A percentile compares a stretch with the other conserved stretches of the same genome.
phyloP scores from a whole-genome alignment of 1,140 invertebrate species.

The Halyomorpha halys region DNA sequence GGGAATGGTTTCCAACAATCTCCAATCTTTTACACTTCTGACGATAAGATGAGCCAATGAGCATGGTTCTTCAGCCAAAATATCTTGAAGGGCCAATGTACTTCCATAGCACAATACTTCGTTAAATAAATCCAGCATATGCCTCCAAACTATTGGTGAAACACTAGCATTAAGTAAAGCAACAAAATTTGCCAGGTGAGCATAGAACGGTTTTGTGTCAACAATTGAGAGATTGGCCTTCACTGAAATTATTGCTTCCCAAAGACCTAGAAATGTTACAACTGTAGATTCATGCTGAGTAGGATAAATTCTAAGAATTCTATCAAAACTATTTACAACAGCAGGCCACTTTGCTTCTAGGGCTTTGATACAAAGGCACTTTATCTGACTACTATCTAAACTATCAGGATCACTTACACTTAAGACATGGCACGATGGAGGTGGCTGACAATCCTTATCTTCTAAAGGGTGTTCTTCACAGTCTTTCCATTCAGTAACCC shows the following conservation, averaged over 20 bases:
- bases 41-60: conserved; percentile 72
- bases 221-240: conserved; percentile 80
- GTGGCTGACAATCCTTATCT: conserved; percentile 39
- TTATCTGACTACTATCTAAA: conserved; percentile 63
- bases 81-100: conserved; percentile 73
- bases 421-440: conserved; percentile 48
- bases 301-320: conserved; percentile 40
- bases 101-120: conserved; percentile 83
- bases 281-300: conserved; percentile 43
- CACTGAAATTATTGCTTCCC: conserved; percentile 84
- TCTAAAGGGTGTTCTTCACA: conserved; percentile 69
- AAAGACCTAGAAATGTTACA: conserved; percentile 70
- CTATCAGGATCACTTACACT: conserved; percentile 64
- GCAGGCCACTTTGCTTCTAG: conserved; percentile 71
- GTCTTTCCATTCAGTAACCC: conserved; percentile 79
- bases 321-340: conserved; percentile 50
- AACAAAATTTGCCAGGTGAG: conserved; percentile 69
- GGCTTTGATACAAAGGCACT: conserved; percentile 72
- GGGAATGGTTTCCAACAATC: conserved; percentile 58
- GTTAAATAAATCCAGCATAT: conserved; percentile 71
- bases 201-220: conserved; percentile 79
- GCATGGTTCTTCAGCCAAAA: conserved; percentile 75
- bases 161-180: conserved; percentile 58
- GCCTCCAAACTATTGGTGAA: conserved; percentile 70
- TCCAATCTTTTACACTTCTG: conserved; percentile 70